Percentiles rank a stretch among this genome's conserved stretches.
phyloP scores from a whole-genome alignment of 1,140 invertebrate species.

The Penaeus indicus region DNA sequence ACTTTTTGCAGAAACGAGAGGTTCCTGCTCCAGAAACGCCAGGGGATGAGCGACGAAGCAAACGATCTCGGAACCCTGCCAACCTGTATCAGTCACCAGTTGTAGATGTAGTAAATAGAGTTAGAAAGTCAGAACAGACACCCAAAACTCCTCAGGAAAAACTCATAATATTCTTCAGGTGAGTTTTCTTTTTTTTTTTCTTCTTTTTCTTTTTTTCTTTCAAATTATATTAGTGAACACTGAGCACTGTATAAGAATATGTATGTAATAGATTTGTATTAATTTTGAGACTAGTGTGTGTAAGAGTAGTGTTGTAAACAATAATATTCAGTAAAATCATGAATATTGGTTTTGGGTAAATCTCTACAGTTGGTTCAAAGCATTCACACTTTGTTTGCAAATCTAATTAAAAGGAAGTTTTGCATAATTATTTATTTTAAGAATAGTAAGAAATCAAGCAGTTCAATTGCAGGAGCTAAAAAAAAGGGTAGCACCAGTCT shows the following conservation, averaged over 20 bases:
- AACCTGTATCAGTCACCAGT: conserved; percentile 86
- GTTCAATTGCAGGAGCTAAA: no score
- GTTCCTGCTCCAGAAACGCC: conserved; percentile 38
- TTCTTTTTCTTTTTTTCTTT: neutral
- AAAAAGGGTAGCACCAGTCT: no score
- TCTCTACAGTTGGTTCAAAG: no score
- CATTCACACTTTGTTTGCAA: no score
- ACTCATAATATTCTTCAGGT: conserved; percentile 76
- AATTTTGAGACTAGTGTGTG: neutral
- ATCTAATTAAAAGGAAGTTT: no score
- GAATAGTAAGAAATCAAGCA: no score
- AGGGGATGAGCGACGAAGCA: conserved; percentile 69
- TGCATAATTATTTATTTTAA: no score
- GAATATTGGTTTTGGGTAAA: no score
- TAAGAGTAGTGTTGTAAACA: neutral
- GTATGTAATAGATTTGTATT: no score
- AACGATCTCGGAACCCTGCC: conserved; percentile 76
- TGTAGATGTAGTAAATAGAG: conserved; percentile 81
- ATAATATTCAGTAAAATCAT: neutral
- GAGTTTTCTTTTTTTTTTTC: conserved; percentile 47
- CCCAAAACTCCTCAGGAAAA: conserved; percentile 81
- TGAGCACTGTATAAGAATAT: no score
- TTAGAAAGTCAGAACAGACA: conserved; percentile 74
- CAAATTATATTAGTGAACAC: neutral
- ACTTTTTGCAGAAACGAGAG: conserved; percentile 56